Percentiles rank a stretch among this genome's conserved stretches.
Evolutionary conservation across 2,888 invertebrate species (phyloP).

Genomic region (Cheilosia impressa): DNA sequence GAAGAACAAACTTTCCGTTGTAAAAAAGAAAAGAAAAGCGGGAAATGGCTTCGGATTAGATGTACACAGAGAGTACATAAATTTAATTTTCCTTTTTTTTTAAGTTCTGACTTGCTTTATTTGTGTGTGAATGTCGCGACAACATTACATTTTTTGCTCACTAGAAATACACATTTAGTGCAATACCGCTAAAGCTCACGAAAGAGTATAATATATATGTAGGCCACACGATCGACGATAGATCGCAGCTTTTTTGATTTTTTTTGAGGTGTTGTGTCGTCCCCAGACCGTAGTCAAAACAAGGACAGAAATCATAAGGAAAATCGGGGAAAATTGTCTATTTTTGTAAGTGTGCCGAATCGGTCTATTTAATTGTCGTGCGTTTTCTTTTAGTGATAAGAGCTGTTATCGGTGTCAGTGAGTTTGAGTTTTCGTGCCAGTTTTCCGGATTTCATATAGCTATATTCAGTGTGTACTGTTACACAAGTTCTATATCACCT

Average conservation of each 20-base stretch:
- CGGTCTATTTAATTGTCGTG: slow-evolving; percentile 5
- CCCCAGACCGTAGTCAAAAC: slow-evolving; percentile 7
- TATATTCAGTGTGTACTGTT: background rate
- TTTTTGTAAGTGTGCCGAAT: slow-evolving; percentile 29
- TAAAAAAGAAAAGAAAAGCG: slow-evolving; percentile 27
- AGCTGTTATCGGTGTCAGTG: slow-evolving; percentile 11
- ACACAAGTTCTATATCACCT: slow-evolving; percentile 36
- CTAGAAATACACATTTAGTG: slow-evolving; percentile 57
- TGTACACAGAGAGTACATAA: slow-evolving; percentile 28
- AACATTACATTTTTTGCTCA: slow-evolving; percentile 11
- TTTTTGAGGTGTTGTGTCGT: slow-evolving; percentile 30
- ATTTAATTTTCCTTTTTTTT: background rate
- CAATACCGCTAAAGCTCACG: slow-evolving; percentile 60
- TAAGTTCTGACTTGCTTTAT: background rate
- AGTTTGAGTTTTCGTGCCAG: slow-evolving; percentile 2
- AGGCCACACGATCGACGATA: slow-evolving; percentile 56
- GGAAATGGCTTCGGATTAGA: slow-evolving; percentile 28
- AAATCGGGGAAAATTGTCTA: slow-evolving; percentile 34
- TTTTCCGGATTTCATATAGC: background rate
- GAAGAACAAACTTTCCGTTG: background rate
- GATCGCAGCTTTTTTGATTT: slow-evolving; percentile 60
- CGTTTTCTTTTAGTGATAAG: slow-evolving; percentile 32
- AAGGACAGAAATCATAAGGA: slow-evolving; percentile 10
- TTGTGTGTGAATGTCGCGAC: slow-evolving; percentile 13
- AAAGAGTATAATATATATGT: slow-evolving; percentile 37